A percentile compares a stretch with the other conserved stretches of the same genome.
Conservation (phyloP, 2,888 invertebrate genomes). For the Carabus problematicus region DNA sequence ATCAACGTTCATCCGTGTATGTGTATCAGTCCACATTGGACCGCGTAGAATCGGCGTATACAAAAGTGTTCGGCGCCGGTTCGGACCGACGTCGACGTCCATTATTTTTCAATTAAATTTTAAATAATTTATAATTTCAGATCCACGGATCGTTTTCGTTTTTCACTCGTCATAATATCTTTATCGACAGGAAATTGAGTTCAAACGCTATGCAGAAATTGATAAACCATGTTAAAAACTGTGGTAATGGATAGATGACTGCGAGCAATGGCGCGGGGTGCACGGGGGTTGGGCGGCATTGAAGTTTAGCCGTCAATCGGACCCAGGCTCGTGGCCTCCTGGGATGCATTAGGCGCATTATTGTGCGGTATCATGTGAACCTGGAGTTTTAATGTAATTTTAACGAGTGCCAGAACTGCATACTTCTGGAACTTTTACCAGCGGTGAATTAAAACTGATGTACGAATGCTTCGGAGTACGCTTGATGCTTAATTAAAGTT, state of each 20-base stretch:
- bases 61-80: neutral
- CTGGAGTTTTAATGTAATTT: constrained; percentile 58
- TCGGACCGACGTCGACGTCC: constrained; percentile 1
- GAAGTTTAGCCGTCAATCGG: constrained; percentile 7
- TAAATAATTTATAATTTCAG: constrained; percentile 26
- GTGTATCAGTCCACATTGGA: neutral
- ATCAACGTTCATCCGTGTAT: neutral
- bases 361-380: constrained; percentile 49
- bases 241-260: constrained; percentile 53
- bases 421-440: constrained; percentile 51
- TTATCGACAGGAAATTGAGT: constrained; percentile 53
- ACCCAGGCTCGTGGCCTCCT: constrained; percentile 29
- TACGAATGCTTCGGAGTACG: constrained; percentile 20
- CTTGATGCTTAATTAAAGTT: constrained; percentile 38
- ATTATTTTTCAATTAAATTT: constrained; percentile 33
- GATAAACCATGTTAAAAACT: constrained; percentile 58
- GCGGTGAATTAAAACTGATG: constrained; percentile 51
- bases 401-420: constrained; percentile 55
- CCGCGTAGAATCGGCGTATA: neutral
- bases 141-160: neutral
- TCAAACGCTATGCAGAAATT: constrained; percentile 53
- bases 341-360: constrained; percentile 52
- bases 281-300: neutral
- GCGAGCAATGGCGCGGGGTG: neutral
- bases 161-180: constrained; percentile 35